These are phyloP conservation scores for Catharus fuscescens DNA, from an alignment of 2,113 vertebrate species.

Conservation along the genomic window DNA sequence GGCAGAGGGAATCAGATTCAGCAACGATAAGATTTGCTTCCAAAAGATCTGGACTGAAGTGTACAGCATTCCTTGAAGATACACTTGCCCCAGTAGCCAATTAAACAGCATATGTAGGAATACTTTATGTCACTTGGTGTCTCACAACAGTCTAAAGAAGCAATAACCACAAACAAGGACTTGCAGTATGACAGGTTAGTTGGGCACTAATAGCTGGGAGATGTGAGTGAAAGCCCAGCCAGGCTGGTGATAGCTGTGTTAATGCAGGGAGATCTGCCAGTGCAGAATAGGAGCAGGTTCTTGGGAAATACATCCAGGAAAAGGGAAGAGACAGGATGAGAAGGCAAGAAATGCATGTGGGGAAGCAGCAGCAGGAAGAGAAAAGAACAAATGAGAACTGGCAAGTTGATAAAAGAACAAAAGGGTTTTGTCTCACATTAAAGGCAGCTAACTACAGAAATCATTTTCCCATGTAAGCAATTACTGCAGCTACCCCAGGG, in stretches of 20 bases:
- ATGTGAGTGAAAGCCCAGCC: neutral
- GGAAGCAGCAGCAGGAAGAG: constrained; percentile 36
- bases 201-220: neutral
- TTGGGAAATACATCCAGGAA: constrained; percentile 10
- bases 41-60: neutral
- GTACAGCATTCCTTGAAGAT: neutral
- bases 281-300: neutral
- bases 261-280: neutral
- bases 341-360: neutral
- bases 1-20: constrained; percentile 8
- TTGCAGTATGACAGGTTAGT: neutral
- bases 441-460: constrained; percentile 29
- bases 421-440: constrained; percentile 47
- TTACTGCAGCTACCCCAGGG: constrained; percentile 1
- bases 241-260: neutral
- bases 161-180: neutral
- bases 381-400: constrained; percentile 52
- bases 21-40: neutral
- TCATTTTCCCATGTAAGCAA: constrained; percentile 19
- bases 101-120: neutral
- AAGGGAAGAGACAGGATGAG: constrained; percentile 10
- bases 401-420: constrained; percentile 53
- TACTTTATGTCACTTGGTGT: neutral
- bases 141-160: neutral
- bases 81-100: neutral